Evolutionary conservation across 1,140 invertebrate genomes (phyloP).

Genomic region (Anastatus disparis): DNA sequence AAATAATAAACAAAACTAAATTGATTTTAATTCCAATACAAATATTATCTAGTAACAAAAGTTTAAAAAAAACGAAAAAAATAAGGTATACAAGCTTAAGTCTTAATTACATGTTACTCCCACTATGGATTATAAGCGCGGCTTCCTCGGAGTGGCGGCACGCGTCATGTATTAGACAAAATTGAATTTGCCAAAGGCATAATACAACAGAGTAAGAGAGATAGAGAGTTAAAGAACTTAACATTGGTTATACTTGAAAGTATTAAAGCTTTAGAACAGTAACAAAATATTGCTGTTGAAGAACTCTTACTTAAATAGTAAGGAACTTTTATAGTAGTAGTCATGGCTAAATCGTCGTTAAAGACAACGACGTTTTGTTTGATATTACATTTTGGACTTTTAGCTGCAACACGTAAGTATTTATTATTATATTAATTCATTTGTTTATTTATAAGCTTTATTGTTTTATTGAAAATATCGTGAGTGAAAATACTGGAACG

Average conservation of each 20-base stretch:
- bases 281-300: too few species aligned
- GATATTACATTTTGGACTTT: neutral
- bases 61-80: neutral
- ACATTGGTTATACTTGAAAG: too few species aligned
- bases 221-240: too few species aligned
- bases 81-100: neutral
- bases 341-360: slow-evolving; percentile 17
- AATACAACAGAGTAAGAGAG: too few species aligned
- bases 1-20: too few species aligned
- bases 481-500: too few species aligned
- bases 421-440: too few species aligned
- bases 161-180: slow-evolving; percentile 16
- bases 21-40: too few species aligned
- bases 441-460: neutral
- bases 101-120: neutral
- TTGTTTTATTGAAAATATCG: too few species aligned
- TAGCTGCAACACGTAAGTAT: neutral
- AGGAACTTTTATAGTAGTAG: neutral
- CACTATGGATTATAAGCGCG: neutral
- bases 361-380: neutral
- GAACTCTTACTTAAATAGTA: too few species aligned
- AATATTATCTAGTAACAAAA: too few species aligned
- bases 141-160: slow-evolving; percentile 8
- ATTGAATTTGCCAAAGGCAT: slow-evolving; percentile 26
- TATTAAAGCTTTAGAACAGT: too few species aligned